phyloP scores from a whole-genome alignment of 1,140 invertebrate genomes.

The Stegodyphus dumicola region DNA sequence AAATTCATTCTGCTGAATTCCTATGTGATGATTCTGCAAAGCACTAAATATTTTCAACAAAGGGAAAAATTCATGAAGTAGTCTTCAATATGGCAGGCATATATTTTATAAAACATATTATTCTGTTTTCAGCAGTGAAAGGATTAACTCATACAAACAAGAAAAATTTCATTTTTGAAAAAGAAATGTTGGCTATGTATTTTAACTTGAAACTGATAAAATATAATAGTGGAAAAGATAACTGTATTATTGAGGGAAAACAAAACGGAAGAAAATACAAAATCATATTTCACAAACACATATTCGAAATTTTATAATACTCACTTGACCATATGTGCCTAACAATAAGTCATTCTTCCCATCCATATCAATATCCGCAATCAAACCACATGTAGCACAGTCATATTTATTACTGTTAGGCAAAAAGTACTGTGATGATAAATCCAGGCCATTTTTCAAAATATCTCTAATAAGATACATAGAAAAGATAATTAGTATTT shows the following conservation, averaged over 20 bases:
- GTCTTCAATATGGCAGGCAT: too few relatives aligned
- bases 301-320: background rate
- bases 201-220: too few relatives aligned
- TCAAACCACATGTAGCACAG: slow-evolving; percentile 73
- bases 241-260: background rate
- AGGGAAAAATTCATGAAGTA: too few relatives aligned
- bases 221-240: too few relatives aligned
- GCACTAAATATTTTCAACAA: too few relatives aligned
- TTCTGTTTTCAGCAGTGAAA: too few relatives aligned
- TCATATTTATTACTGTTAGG: slow-evolving; percentile 73
- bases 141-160: too few relatives aligned
- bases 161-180: too few relatives aligned
- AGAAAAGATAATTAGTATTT: background rate
- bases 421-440: slow-evolving; percentile 64
- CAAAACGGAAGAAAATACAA: background rate
- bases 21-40: too few relatives aligned
- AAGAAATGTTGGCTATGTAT: too few relatives aligned
- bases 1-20: too few relatives aligned
- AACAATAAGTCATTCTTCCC: slow-evolving; percentile 78
- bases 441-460: slow-evolving; percentile 71
- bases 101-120: too few relatives aligned
- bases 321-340: slow-evolving; percentile 76
- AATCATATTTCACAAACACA: background rate
- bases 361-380: slow-evolving; percentile 80
- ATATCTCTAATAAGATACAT: slow-evolving; percentile 70